phyloP scores from a whole-genome alignment of 1,140 invertebrate species.

The Rhizoglyphus robini region DNA sequence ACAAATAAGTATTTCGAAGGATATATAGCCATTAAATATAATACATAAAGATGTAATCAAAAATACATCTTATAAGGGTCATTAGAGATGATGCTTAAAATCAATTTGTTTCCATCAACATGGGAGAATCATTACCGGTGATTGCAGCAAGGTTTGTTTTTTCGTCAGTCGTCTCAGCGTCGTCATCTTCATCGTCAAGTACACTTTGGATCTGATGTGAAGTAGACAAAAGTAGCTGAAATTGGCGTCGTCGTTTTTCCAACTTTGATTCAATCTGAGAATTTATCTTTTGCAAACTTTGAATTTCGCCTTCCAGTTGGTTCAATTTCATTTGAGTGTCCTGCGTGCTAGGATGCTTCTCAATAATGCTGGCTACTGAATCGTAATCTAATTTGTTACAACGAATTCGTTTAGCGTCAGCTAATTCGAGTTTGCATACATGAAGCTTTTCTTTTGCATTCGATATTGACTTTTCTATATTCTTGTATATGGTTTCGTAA shows the following conservation, averaged over 20 bases:
- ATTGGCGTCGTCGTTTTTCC: constrained; percentile 67
- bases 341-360: constrained; percentile 71
- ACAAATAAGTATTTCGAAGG: too few species aligned
- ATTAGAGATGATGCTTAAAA: too few species aligned
- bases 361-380: constrained; percentile 73
- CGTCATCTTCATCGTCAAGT: constrained; percentile 15
- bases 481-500: constrained; percentile 58
- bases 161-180: background rate
- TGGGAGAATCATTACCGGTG: background rate
- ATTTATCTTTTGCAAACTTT: constrained; percentile 39
- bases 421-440: constrained; percentile 54
- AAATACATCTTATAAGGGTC: too few species aligned
- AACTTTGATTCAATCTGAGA: constrained; percentile 58
- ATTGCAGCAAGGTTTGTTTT: background rate
- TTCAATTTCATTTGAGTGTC: constrained; percentile 60
- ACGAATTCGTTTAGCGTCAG: constrained; percentile 55
- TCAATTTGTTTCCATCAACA: background rate
- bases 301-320: constrained; percentile 57
- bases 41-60: background rate
- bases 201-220: constrained; percentile 15
- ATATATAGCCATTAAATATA: background rate
- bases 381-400: constrained; percentile 83
- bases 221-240: constrained; percentile 58
- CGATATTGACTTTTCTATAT: constrained; percentile 55
- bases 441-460: constrained; percentile 59